phyloP scores from a whole-genome alignment of 2,888 invertebrate genomes.

The Rhopalosiphum nymphaeae region DNA sequence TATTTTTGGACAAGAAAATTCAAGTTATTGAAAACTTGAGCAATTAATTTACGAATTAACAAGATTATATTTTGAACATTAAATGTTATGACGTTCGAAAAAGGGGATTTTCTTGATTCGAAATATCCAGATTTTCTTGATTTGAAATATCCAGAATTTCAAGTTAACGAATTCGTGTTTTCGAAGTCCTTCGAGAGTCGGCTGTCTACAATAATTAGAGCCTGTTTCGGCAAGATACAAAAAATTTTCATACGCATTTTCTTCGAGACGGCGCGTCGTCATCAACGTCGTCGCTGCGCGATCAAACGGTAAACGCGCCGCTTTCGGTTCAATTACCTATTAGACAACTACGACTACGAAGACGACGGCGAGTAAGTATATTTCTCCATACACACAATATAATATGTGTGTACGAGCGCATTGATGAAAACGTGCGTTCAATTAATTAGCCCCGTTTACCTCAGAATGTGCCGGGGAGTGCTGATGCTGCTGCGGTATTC shows the following conservation, averaged over 20 bases:
- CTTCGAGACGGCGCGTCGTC: neutral
- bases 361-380: neutral
- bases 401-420: neutral
- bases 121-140: neutral
- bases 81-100: neutral
- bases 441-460: slow-evolving; percentile 37
- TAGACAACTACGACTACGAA: neutral
- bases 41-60: neutral
- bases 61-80: neutral
- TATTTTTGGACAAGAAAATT: neutral
- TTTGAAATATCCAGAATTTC: neutral
- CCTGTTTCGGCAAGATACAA: neutral
- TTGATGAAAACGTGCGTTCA: slow-evolving; percentile 3
- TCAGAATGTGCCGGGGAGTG: slow-evolving; percentile 26
- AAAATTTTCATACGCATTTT: neutral
- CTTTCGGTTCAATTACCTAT: neutral
- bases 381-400: neutral
- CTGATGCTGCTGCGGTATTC: slow-evolving; percentile 6
- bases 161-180: neutral
- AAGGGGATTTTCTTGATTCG: neutral
- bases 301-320: slow-evolving; percentile 7
- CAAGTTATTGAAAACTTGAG: neutral
- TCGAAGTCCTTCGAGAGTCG: neutral
- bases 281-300: neutral
- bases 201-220: neutral